Evolutionary conservation across 1,140 invertebrate genomes (phyloP).

Genomic region (Elysia chlorotica): DNA sequence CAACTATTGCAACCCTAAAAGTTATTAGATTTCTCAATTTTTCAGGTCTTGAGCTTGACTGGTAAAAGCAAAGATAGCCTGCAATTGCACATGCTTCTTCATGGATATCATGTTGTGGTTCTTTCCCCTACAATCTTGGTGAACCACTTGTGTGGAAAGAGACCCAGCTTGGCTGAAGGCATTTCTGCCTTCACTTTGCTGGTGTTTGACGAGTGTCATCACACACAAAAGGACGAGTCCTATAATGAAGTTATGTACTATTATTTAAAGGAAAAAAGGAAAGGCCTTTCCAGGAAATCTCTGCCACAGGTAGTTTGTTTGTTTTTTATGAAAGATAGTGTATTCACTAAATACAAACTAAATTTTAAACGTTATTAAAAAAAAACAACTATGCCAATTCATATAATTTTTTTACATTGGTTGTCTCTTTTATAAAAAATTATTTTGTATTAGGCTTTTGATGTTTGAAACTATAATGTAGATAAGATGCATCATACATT

Average conservation of each 20-base stretch:
- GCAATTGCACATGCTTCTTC: conserved; percentile 36
- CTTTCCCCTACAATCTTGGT: conserved; percentile 49
- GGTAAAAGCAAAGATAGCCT: conserved; percentile 37
- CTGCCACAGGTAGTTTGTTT: too few species aligned
- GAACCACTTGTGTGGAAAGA: conserved; percentile 38
- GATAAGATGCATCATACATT: too few species aligned
- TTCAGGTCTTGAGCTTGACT: conserved; percentile 16
- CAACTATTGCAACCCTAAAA: too few species aligned
- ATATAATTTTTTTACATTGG: too few species aligned
- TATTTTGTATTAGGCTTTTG: too few species aligned
- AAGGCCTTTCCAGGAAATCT: too few species aligned
- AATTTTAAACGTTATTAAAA: too few species aligned
- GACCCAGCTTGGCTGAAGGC: conserved; percentile 26
- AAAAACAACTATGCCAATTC: too few species aligned
- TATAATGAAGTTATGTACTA: conserved; percentile 53
- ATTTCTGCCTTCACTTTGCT: conserved; percentile 41
- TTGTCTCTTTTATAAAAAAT: too few species aligned
- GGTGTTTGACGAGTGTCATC: conserved; percentile 61
- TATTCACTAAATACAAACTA: too few species aligned
- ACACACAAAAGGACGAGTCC: conserved; percentile 52
- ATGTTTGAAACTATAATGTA: too few species aligned
- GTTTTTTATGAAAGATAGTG: too few species aligned
- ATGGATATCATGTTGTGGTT: conserved; percentile 39
- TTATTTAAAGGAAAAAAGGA: conserved; percentile 43
- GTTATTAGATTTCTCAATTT: neutral